These are phyloP conservation scores for Enteromius unitaeniatus DNA, from an alignment of 2,797 vertebrate species.

Conservation along the genomic window DNA sequence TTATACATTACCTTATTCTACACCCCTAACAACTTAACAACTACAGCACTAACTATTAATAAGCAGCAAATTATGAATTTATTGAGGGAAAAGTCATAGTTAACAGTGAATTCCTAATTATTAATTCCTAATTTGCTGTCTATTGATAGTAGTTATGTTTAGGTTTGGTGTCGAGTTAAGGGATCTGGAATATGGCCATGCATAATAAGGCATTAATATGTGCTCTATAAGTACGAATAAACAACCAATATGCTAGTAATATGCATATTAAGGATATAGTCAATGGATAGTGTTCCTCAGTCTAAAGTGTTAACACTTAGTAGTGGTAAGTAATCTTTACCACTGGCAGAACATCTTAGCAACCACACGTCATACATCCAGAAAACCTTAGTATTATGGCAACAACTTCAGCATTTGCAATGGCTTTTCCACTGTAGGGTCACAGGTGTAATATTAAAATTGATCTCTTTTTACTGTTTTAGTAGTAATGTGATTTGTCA, in stretches of 20 bases:
- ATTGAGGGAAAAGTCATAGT: too few relatives aligned
- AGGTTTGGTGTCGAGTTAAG: neutral
- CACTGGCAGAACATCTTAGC: neutral
- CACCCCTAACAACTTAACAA: too few relatives aligned
- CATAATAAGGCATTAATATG: neutral
- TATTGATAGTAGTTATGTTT: neutral
- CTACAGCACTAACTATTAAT: too few relatives aligned
- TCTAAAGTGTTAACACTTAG: neutral
- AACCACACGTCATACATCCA: neutral
- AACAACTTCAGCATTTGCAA: neutral
- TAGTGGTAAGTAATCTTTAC: neutral
- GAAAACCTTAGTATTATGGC: neutral
- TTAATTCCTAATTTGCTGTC: neutral
- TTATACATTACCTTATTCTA: too few relatives aligned
- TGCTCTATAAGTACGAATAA: neutral
- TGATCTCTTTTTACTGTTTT: slow-evolving; percentile 1
- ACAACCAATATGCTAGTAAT: neutral
- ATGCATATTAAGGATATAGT: neutral
- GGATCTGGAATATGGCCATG: neutral
- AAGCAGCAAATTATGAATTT: too few relatives aligned
- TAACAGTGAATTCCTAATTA: too few relatives aligned
- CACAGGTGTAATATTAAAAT: neutral
- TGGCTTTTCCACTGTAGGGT: neutral
- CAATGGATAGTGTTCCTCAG: neutral
- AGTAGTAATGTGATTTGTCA: neutral